phyloP scores from a whole-genome alignment of 2,113 vertebrate genomes.

The Ursus arctos region DNA sequence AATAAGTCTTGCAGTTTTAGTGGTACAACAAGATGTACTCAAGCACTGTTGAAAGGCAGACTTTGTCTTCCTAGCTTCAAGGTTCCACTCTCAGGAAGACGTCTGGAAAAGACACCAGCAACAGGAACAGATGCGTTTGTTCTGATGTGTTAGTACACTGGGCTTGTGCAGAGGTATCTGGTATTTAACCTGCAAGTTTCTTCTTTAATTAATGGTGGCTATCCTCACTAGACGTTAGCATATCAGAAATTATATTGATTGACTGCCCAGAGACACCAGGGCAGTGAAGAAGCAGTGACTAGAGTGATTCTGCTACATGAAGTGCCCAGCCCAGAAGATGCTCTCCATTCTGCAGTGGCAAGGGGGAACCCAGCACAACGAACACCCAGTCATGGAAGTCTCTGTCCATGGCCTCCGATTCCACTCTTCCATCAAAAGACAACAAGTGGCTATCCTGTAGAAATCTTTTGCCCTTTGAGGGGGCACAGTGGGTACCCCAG shows the following conservation, averaged over 20 bases:
- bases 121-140: background rate
- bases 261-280: background rate
- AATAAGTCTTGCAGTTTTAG: background rate
- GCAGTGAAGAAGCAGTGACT: accelerated
- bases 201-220: background rate
- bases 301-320: background rate
- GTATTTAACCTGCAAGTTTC: background rate
- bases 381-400: background rate
- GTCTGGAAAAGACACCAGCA: background rate
- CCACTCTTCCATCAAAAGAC: background rate
- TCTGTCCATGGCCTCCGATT: background rate
- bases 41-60: background rate
- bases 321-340: background rate
- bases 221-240: background rate
- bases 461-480: background rate
- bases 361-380: background rate
- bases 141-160: background rate
- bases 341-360: too few species aligned
- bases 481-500: background rate
- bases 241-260: background rate
- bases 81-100: background rate
- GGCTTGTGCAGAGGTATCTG: accelerated
- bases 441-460: background rate
- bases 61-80: background rate
- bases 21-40: background rate